These are phyloP conservation scores for Eutolmus rufibarbis DNA, from an alignment of 2,888 invertebrate species.

Conservation along the genomic window DNA sequence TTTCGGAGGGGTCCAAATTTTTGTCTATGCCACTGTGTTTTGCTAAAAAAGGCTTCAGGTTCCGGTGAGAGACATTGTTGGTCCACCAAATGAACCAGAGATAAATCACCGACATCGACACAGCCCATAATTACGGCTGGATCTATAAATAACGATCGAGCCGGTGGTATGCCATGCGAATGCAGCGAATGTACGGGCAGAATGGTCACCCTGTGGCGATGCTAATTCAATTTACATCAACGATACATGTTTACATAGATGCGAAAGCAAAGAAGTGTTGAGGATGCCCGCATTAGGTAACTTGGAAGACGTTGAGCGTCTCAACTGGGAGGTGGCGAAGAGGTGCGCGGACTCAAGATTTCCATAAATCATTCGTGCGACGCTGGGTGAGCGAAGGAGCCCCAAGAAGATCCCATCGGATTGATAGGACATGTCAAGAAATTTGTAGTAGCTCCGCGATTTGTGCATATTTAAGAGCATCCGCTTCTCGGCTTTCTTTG, in stretches of 20 bases:
- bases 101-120: not conserved
- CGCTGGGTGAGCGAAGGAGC: not conserved
- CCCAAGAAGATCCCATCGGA: constrained; percentile 1
- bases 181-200: not conserved
- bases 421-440: constrained; percentile 38
- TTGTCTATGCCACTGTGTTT: not conserved
- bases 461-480: constrained; percentile 1
- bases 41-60: not conserved
- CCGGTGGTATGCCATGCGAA: not conserved
- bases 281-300: constrained; percentile 13
- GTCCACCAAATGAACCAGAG: not conserved
- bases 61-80: not conserved
- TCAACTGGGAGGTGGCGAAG: not conserved
- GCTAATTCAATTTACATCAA: constrained; percentile 25
- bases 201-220: constrained; percentile 21
- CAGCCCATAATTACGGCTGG: constrained; percentile 1
- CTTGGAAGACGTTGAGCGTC: not conserved
- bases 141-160: not conserved
- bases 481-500: not conserved
- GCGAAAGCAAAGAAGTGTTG: not conserved
- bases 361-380: constrained; percentile 29
- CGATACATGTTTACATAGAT: constrained; percentile 37
- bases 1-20: no score
- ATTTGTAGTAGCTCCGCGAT: constrained; percentile 21
- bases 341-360: not conserved